Evolutionary conservation across 2,797 vertebrate species (phyloP).

Genomic region (Gouania willdenowi): DNA sequence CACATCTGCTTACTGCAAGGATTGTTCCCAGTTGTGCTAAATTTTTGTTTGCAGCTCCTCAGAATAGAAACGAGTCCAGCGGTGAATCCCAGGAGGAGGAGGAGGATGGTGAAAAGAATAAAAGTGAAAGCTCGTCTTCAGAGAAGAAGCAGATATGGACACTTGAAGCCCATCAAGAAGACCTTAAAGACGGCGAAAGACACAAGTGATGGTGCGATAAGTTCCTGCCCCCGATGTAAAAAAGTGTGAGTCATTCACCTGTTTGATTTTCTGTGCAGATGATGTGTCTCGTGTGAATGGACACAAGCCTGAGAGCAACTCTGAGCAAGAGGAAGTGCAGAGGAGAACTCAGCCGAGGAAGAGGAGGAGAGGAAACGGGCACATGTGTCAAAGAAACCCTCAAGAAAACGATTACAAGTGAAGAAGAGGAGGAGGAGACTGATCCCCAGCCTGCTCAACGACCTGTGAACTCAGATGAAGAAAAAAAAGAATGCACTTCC

Average conservation of each 20-base stretch:
- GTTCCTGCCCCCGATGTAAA: too few relatives aligned
- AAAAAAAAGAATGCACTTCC: slow-evolving; percentile 34
- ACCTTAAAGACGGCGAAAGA: slow-evolving; percentile 31
- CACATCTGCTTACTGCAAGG: too few relatives aligned
- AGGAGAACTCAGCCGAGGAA: slow-evolving; percentile 41
- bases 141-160: slow-evolving; percentile 52
- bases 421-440: slow-evolving; percentile 54
- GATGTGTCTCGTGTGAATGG: slow-evolving; percentile 64
- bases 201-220: slow-evolving; percentile 53
- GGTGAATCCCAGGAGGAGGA: slow-evolving; percentile 61
- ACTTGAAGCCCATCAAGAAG: slow-evolving; percentile 19
- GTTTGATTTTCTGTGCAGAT: slow-evolving; percentile 48
- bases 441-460: slow-evolving; percentile 26
- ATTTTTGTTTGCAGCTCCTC: slow-evolving; percentile 42
- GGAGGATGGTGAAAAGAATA: slow-evolving; percentile 49
- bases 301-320: slow-evolving; percentile 54
- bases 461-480: slow-evolving; percentile 63
- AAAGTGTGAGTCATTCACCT: not conserved
- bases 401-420: slow-evolving; percentile 48
- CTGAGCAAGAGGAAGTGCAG: slow-evolving; percentile 49
- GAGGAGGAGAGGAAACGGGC: slow-evolving; percentile 20
- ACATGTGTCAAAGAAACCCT: slow-evolving; percentile 30
- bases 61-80: slow-evolving; percentile 43
- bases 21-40: too few relatives aligned
- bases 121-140: slow-evolving; percentile 36